A percentile compares a stretch with the other conserved stretches of the same genome.
Evolutionary conservation across 2,888 invertebrate genomes (phyloP).

Genomic region (Caenorhabditis sp.): DNA sequence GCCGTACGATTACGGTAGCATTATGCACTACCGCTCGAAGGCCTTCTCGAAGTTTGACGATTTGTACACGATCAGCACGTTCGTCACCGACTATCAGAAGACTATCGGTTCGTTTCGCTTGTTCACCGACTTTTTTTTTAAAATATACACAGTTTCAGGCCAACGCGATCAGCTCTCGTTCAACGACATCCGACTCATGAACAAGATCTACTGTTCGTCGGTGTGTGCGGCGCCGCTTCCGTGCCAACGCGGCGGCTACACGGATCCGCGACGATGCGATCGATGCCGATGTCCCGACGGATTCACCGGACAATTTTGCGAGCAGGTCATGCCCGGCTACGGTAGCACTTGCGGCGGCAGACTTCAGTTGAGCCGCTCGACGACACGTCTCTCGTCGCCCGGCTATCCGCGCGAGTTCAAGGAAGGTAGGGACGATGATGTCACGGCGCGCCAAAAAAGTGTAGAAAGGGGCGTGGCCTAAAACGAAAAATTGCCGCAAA

Average conservation of each 20-base stretch:
- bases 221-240: constrained; percentile 72
- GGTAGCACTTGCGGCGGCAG: constrained; percentile 78
- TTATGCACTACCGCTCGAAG: constrained; percentile 79
- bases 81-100: constrained; percentile 78
- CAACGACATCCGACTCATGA: constrained; percentile 79
- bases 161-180: constrained; percentile 79
- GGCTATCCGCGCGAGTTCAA: constrained; percentile 78
- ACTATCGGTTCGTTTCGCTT: constrained; percentile 71
- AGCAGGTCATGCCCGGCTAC: constrained; percentile 79
- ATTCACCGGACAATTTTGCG: constrained; percentile 78
- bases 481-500: no score
- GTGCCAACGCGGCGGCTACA: constrained; percentile 79
- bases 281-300: constrained; percentile 79
- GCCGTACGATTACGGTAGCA: constrained; percentile 79
- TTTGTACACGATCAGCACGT: constrained; percentile 79
- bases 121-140: not conserved
- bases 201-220: constrained; percentile 76
- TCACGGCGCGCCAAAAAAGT: no score
- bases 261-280: constrained; percentile 76
- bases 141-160: constrained; percentile 60
- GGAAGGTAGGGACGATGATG: constrained; percentile 63
- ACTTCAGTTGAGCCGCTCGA: constrained; percentile 60
- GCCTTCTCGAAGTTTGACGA: constrained; percentile 79
- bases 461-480: no score
- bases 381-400: constrained; percentile 72